Conservation (phyloP, 2,888 invertebrate genomes). For the Rapana venosa region DNA sequence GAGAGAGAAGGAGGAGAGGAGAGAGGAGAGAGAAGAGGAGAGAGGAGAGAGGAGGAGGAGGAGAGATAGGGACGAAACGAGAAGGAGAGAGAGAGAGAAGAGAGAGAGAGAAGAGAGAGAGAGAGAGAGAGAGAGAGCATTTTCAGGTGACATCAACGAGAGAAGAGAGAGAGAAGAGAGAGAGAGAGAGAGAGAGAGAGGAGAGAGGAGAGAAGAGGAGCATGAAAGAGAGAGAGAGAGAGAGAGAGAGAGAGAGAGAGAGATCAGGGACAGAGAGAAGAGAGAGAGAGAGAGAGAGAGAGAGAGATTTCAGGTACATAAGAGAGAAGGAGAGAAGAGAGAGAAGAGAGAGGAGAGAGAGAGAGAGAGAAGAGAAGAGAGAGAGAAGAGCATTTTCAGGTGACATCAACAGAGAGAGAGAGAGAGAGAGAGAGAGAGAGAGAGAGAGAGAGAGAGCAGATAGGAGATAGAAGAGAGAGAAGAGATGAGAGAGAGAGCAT, state of each 20-base stretch:
- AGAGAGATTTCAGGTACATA: too few species aligned
- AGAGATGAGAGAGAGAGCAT: too few species aligned
- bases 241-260: neutral
- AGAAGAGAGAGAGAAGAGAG: neutral
- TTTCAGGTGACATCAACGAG: neutral
- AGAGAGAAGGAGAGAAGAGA: too few species aligned
- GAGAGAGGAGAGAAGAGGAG: neutral
- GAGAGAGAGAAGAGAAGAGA: too few species aligned
- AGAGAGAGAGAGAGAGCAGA: too few species aligned
- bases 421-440: too few species aligned
- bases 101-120: neutral
- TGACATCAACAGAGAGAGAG: too few species aligned
- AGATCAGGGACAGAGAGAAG: neutral
- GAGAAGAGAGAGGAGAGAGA: too few species aligned
- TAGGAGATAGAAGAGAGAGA: too few species aligned
- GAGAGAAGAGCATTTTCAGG: too few species aligned
- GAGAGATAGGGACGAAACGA: neutral
- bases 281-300: slow-evolving; percentile 11
- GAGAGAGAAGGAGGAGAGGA: neutral
- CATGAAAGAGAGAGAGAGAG: neutral
- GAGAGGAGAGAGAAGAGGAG: neutral
- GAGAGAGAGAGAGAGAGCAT: neutral
- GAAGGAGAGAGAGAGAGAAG: neutral
- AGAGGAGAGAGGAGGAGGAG: neutral
- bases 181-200: slow-evolving; percentile 28